phyloP scores from a whole-genome alignment of 2,113 vertebrate genomes.

The Junco hyemalis region DNA sequence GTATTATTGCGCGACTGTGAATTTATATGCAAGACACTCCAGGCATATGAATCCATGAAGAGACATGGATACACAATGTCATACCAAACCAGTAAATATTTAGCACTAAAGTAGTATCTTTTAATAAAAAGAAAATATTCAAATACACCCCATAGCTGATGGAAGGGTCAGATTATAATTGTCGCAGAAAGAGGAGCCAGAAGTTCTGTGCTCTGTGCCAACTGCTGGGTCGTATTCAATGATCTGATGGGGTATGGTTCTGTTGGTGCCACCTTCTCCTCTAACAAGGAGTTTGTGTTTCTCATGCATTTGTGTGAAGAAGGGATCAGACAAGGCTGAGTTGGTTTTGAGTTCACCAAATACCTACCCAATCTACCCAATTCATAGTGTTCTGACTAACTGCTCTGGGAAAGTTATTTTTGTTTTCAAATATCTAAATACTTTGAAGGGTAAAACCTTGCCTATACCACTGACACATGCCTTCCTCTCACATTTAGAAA shows the following conservation, averaged over 20 bases:
- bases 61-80: background rate
- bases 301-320: accelerated
- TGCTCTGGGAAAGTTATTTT: background rate
- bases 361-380: background rate
- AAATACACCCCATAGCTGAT: background rate
- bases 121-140: background rate
- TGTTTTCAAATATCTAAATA: background rate
- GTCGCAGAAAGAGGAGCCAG: background rate
- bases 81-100: background rate
- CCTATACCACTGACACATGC: background rate
- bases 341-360: background rate
- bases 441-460: background rate
- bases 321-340: background rate
- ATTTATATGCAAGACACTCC: background rate
- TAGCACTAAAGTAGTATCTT: background rate
- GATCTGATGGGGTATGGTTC: background rate
- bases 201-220: accelerated
- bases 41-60: background rate
- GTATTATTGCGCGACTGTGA: background rate
- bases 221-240: background rate
- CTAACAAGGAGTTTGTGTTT: background rate
- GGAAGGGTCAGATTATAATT: background rate
- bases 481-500: background rate
- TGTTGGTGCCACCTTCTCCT: background rate
- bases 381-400: background rate